These are phyloP conservation scores for Coenobita brevimanus DNA, from an alignment of 1,140 invertebrate species.

Conservation along the genomic window DNA sequence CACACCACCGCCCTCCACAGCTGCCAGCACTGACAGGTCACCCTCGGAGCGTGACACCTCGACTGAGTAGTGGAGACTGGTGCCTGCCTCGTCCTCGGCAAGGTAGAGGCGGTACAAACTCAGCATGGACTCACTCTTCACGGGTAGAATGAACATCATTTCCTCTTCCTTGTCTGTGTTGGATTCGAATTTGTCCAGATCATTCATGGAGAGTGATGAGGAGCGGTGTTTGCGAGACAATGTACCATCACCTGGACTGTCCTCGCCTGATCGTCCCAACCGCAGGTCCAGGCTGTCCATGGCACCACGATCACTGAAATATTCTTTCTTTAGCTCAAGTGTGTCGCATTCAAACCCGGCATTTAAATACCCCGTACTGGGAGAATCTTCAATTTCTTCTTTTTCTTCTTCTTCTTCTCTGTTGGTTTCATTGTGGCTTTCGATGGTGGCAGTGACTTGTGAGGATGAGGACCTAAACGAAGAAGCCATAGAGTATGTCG, in stretches of 20 bases:
- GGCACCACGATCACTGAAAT: conserved; percentile 25
- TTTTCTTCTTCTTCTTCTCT: neutral
- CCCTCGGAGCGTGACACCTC: conserved; percentile 67
- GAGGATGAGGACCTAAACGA: conserved; percentile 58
- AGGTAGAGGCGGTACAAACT: conserved; percentile 69
- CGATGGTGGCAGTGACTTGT: conserved; percentile 52
- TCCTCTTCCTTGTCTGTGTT: conserved; percentile 64
- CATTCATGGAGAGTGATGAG: conserved; percentile 75
- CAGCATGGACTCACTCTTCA: conserved; percentile 71
- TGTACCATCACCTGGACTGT: conserved; percentile 45
- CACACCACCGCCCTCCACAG: neutral
- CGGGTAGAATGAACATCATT: conserved; percentile 69
- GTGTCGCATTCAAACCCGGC: conserved; percentile 60
- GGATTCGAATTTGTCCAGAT: conserved; percentile 73
- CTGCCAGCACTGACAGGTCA: conserved; percentile 48
- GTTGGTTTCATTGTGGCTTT: neutral
- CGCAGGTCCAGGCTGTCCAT: conserved; percentile 40
- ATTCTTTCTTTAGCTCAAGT: conserved; percentile 47
- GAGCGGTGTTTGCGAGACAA: conserved; percentile 66
- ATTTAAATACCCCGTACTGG: conserved; percentile 49
- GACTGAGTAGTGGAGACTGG: conserved; percentile 68
- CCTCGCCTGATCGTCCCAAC: neutral
- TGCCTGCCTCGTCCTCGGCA: conserved; percentile 61
- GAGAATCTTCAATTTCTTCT: neutral
- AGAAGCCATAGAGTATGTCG: conserved; percentile 37